phyloP scores from a whole-genome alignment of 2,888 invertebrate genomes.

The Pachymerium ferrugineum region DNA sequence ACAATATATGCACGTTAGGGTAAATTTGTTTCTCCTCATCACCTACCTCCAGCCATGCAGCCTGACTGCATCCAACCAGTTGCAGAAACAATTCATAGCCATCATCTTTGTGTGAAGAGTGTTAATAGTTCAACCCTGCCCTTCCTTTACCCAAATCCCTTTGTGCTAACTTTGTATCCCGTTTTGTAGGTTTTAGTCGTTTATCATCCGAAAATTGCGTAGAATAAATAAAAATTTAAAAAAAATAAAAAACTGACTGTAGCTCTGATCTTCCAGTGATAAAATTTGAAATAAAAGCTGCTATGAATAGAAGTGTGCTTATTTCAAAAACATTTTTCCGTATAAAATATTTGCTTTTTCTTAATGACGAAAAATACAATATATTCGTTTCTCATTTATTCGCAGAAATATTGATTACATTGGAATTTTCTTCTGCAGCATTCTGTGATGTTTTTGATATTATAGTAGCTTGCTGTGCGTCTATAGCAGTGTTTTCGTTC shows the following conservation, averaged over 20 bases:
- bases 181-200: conserved; percentile 29
- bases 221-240: too few species aligned
- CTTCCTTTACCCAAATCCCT: background rate
- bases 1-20: conserved; percentile 1
- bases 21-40: conserved; percentile 15
- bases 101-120: conserved; percentile 29
- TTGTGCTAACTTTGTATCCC: conserved; percentile 31
- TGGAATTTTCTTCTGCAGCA: background rate
- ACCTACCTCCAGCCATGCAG: conserved; percentile 24
- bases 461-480: too few species aligned
- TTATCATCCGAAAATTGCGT: conserved; percentile 29
- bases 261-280: conserved; percentile 32
- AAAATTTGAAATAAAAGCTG: conserved; percentile 32
- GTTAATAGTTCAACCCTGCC: conserved; percentile 28
- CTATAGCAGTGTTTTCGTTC: too few species aligned
- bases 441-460: background rate
- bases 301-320: conserved; percentile 29
- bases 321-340: background rate
- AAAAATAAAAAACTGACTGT: conserved; percentile 28
- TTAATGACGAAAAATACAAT: too few species aligned
- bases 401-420: background rate
- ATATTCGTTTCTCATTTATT: background rate
- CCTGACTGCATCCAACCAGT: conserved; percentile 31
- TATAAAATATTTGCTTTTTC: too few species aligned
- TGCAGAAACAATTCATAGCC: conserved; percentile 6